Evolutionary conservation across 2,113 vertebrate species (phyloP), one percentile per base, ranked within the genome.

Genomic region (Athene noctua): DNA sequence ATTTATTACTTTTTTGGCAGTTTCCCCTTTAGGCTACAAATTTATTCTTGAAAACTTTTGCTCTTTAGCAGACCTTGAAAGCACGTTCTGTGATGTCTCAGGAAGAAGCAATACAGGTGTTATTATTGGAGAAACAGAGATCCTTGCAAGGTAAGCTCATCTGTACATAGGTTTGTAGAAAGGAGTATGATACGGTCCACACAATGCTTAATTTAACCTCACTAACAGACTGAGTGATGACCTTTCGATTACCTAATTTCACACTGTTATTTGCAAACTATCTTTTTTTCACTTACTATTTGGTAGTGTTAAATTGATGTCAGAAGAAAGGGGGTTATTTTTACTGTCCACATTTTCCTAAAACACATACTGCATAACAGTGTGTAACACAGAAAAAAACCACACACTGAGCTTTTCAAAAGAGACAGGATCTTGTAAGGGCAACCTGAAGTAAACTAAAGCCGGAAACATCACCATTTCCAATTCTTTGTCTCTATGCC

Each of bases 401-500:
- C 10, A 4, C 15, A n/a, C 65, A 49, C 12, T 46, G 20, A 78
- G 47, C 27, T 84, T 92, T 92, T 78, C 23, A 68, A 79, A 94
- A 79, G 22, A 88, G 80, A 66, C 44, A 62, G 36, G 38, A 66
- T 93, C 47, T 90, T 83, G 55, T 62, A 96, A 68, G 62, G 38
- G 68, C 90, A 92, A 52, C 57, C 67, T 88, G 94, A 79, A 86
- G 22, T 86, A 92, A 94, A 32, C 63, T 63, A 84, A 92, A 80
- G n/a, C 75, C 57, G 58, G 84, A 96, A 91, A 51, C 73, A 86
- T 70, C 26, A 86, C 58, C 1, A 5, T 87, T 95, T 65, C 68
- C 58, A 87, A 4, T 95, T 80, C 89, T 92, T 87, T 90, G 38
- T 91, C 70, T 94, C 67, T 72, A 70, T 80, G 96, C 96, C 92